These are phyloP conservation scores for Thysanoteuthis rhombus DNA, from an alignment of 2,888 invertebrate genomes.

Conservation along the genomic window DNA sequence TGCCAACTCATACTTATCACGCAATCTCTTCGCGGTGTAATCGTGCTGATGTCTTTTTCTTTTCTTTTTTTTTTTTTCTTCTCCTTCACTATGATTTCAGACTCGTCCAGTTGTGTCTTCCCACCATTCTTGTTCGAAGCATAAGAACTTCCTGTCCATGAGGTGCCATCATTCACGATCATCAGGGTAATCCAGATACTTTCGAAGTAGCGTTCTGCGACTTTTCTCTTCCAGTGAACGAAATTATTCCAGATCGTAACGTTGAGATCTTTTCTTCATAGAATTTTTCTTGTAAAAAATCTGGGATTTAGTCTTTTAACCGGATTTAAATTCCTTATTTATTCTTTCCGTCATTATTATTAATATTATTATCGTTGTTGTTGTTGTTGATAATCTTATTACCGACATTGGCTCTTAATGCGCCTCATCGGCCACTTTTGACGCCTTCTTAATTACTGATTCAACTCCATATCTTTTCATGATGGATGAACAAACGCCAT, in stretches of 20 bases:
- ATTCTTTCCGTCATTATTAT: background rate
- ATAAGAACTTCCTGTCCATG: background rate
- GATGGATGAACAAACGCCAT: background rate
- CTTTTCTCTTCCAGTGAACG: background rate
- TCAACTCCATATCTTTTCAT: background rate
- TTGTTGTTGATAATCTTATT: background rate
- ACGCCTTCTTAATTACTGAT: background rate
- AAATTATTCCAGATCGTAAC: background rate
- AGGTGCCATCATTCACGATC: background rate
- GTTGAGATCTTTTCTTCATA: background rate
- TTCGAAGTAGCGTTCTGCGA: background rate
- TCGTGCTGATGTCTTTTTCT: background rate
- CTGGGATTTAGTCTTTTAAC: background rate
- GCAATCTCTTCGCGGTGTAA: background rate
- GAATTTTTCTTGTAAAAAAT: background rate
- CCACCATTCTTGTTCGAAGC: background rate
- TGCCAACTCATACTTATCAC: background rate
- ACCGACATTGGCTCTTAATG: background rate
- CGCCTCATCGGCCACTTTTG: background rate
- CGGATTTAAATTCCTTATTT: background rate
- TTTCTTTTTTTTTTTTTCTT: background rate
- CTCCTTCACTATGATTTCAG: background rate
- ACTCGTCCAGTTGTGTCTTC: background rate
- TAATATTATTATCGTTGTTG: background rate
- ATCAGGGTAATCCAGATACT: background rate